Base-by-base conservation (phyloP, 2,113 vertebrate genomes). In the cat (Felis catus) region DNA sequence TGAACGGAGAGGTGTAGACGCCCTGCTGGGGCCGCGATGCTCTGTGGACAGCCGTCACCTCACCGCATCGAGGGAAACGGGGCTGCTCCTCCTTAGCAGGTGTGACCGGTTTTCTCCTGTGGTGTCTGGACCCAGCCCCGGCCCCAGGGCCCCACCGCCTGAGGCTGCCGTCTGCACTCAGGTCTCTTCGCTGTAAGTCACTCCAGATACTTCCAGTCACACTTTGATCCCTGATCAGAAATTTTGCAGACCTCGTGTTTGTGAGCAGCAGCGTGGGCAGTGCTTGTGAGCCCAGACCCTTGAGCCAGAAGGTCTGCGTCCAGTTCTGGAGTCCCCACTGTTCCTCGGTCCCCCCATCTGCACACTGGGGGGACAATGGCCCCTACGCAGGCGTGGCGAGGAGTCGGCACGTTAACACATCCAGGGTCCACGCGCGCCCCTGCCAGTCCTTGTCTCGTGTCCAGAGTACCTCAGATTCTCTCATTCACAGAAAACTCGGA, bases 401-500 rank as follows among this genome's bases (percentile, higher is more conserved):
- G 25, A 10, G 33, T 36, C 27, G 0, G 51, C 4, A 18, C 51
- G 48, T 9, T 1, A 1, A 5, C 21, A 13, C 53, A 4, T 48
- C 58, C 29, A 48, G 78, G 74, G 2, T 45, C 70, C 31, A 1
- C 6, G 0, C 25, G 3, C 0, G 0, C 31, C 1, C 5, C 21
- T 58, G 0, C 2, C 9, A 2, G 29, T 29, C 51, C 12, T 12
- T 23, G 41, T 36, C 25, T 23, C 0, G 1, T 4, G 3, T 27
- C 10, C 0, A 15, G 29, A 48, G 27, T 3, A 4, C 36, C 15
- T 1, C 11, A 0, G 3, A 9, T 4, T 3, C 36, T 1, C 23
- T 27, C 11, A 1, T 31, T 51, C 21, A 0, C 5, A 63, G 93
- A 89, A 68, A 53, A 13, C 27, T 7, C 7, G 0, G 1, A 19